Conservation (phyloP, 2,113 vertebrate species). For the cat (Felis catus) region F.catus_Fca126_mat1.0 CM031423.1:37959001-37959500, state of each 20-base stretch:
- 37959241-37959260: neutral
- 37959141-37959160: neutral
- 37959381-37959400: neutral
- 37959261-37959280: neutral
- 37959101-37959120: neutral
- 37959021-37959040: neutral
- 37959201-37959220: neutral
- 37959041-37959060: neutral
- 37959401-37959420: neutral
- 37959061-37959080: neutral
- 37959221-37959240: neutral
- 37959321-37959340: neutral
- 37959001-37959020: neutral
- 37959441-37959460: neutral
- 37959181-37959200: neutral
- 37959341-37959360: neutral
- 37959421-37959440: neutral
- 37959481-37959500: neutral
- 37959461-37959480: neutral
- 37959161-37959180: neutral
- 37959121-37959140: neutral
- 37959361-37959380: neutral
- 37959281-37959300: neutral
- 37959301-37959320: neutral
- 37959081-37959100: neutral